Conservation (phyloP, 2,113 vertebrate genomes). For the Oxygymnocypris stewartii region DNA sequence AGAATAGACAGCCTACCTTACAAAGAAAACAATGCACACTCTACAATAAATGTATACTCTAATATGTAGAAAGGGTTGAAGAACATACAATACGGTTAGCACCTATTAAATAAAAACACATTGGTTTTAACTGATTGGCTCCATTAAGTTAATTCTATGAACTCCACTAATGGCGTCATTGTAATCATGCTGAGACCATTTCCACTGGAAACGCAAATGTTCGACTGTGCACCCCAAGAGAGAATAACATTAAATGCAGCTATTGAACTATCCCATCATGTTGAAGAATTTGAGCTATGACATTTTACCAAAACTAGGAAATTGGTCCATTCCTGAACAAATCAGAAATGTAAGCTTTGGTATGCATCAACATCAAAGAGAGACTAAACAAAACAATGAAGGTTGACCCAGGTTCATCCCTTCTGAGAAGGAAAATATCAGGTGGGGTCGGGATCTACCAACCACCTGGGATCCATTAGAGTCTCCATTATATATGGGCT, state of each 20-base stretch:
- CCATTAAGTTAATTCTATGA: not conserved
- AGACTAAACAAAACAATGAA: conserved; percentile 42
- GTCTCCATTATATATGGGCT: conserved; percentile 50
- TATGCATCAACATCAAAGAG: conserved; percentile 52
- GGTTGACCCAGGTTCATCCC: conserved; percentile 31
- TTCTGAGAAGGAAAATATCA: conserved; percentile 41
- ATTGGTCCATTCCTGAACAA: conserved; percentile 34
- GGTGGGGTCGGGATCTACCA: conserved; percentile 49
- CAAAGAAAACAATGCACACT: not conserved
- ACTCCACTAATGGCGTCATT: not conserved
- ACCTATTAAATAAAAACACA: not conserved
- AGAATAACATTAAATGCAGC: not conserved
- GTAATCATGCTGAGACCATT: not conserved
- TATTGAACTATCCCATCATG: not conserved
- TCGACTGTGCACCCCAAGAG: not conserved
- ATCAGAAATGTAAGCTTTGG: not conserved
- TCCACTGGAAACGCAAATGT: not conserved
- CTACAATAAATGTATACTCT: not conserved
- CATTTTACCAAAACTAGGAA: conserved; percentile 16
- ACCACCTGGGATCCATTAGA: conserved; percentile 58
- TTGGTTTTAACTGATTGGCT: conserved; percentile 3
- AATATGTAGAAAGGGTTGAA: not conserved
- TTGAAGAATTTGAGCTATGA: conserved; percentile 13
- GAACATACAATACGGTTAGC: not conserved
- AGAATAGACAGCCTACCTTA: not conserved